phyloP scores from a whole-genome alignment of 2,797 vertebrate genomes.

The Sarcoramphus papa region DNA sequence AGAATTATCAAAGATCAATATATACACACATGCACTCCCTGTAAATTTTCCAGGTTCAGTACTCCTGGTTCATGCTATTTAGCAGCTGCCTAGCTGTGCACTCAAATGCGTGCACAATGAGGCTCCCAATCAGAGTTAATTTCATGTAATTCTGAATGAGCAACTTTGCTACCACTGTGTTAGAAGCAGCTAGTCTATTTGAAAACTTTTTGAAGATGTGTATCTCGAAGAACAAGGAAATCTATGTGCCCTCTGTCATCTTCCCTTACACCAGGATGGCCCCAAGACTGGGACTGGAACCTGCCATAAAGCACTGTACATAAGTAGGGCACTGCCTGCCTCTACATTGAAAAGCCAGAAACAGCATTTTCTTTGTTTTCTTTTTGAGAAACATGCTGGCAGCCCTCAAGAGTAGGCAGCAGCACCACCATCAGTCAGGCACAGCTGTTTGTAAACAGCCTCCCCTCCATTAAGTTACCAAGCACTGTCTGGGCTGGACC shows the following conservation, averaged over 20 bases:
- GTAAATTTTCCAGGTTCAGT: neutral
- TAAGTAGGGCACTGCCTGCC: rapidly evolving
- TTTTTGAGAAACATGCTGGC: neutral
- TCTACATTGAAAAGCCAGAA: neutral
- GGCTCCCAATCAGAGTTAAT: neutral
- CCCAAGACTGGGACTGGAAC: neutral
- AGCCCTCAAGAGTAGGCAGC: neutral
- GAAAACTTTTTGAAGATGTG: neutral
- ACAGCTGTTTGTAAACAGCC: neutral
- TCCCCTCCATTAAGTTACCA: neutral
- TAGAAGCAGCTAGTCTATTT: neutral
- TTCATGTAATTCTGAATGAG: neutral
- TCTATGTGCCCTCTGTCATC: neutral
- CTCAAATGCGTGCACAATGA: rapidly evolving
- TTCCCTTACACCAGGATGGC: neutral
- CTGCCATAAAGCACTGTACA: neutral
- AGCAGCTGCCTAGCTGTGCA: neutral
- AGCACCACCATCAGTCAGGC: neutral
- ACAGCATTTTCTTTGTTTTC: neutral
- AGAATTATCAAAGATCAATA: neutral
- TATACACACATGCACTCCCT: too few species aligned
- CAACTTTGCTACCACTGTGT: neutral
- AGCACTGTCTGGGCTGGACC: neutral
- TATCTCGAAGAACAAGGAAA: neutral
- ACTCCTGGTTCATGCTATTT: neutral